Evolutionary conservation across 53 echinoderm and acorn worm species (phyloP), one percentile per base, ranked within the genome.

Genomic region (Luidia sarsii): DNA sequence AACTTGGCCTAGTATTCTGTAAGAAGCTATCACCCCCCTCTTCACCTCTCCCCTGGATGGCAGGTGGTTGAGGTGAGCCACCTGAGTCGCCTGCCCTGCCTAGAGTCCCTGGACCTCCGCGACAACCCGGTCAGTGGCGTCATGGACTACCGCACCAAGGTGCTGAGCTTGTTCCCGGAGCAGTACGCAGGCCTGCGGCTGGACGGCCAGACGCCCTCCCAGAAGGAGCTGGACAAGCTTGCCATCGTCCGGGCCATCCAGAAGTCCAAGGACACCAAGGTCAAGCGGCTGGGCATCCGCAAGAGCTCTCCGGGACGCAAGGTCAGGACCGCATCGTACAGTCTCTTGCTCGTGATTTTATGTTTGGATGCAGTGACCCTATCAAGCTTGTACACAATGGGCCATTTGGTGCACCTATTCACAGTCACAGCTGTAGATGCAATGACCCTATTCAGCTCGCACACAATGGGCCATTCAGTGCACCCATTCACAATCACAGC

Each of bases 201-300:
- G 19, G 97, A 96, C 63, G 90, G 91, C 21, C 84, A 90, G 46
- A 61, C 57, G 32, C 65, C 93, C 52, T 79, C 90, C 15, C 88
- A 88, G 62, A 86, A 96, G 50, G 97, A 96, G 64, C 46, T 91
- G 87, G 99, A 99, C 50, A 99, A 89, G 48, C 94, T 99, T 34
- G 91, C 91, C 48, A 89, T 99, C 37, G 43, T 99, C 48, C 90
- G 83, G 80, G 99, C 99, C 34, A 99, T 99, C 49, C 94, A 94
- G 86, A 99, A 87, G 50, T 77, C 90, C 19, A 93, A 90, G 64
- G 93, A 93, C 22, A 57, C 64, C 80, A 87, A 84, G 50, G 50
- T 51, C 51, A 84, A 68, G 64, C 71, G 51, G 64, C 50, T 33
- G 28, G 68, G 68, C 19, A 3, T 24, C 3, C 28, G 21, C 9